phyloP scores from a whole-genome alignment of 2,113 vertebrate species.

The Caloenas nicobarica region DNA sequence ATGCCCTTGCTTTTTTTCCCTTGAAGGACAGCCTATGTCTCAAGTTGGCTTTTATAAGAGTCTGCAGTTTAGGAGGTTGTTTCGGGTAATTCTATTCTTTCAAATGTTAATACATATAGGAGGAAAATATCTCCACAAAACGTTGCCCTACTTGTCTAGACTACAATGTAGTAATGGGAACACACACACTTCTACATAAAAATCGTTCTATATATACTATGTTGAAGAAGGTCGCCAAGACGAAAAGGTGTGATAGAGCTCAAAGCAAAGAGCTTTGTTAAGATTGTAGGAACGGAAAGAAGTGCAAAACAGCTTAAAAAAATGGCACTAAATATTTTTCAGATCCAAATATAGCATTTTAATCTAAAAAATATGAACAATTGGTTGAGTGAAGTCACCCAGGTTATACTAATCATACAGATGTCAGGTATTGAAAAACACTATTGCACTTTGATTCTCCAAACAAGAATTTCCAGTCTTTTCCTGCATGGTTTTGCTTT shows the following conservation, averaged over 20 bases:
- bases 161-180: background rate
- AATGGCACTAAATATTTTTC: background rate
- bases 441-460: slow-evolving; percentile 69
- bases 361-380: slow-evolving; percentile 75
- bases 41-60: background rate
- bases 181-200: background rate
- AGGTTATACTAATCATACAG: slow-evolving; percentile 67
- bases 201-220: background rate
- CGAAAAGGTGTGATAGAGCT: background rate
- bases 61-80: background rate
- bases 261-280: slow-evolving; percentile 1
- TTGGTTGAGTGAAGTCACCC: slow-evolving; percentile 58
- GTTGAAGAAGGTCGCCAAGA: background rate
- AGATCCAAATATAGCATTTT: slow-evolving; percentile 56
- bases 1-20: background rate
- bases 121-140: background rate
- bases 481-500: slow-evolving; percentile 71
- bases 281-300: background rate
- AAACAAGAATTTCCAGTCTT: slow-evolving; percentile 72
- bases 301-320: background rate
- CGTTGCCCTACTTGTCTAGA: background rate
- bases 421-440: slow-evolving; percentile 73
- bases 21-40: background rate
- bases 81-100: background rate
- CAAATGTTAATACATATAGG: background rate